Conservation (phyloP, 2,888 invertebrate species). For the Asteroscopus sphinx region DNA sequence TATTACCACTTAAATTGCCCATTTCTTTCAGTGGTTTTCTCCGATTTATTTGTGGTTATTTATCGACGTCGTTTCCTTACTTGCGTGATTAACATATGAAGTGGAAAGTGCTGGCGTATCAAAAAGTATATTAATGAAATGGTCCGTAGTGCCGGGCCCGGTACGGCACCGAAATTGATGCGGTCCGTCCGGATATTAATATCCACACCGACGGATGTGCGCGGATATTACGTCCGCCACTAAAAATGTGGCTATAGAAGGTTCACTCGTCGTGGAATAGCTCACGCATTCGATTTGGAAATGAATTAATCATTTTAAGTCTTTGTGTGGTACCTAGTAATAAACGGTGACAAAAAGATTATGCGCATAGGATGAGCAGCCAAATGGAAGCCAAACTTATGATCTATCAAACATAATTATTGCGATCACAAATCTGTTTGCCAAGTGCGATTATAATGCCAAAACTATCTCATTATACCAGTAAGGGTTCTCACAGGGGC, state of each 20-base stretch:
- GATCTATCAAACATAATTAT: too few species aligned
- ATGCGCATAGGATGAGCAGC: too few species aligned
- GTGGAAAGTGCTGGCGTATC: conserved; percentile 32
- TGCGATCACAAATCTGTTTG: too few species aligned
- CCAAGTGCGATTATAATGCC: too few species aligned
- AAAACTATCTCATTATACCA: too few species aligned
- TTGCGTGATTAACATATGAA: conserved; percentile 36
- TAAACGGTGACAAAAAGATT: too few species aligned
- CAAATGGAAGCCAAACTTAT: too few species aligned
- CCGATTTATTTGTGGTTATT: conserved; percentile 18
- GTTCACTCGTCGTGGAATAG: neutral
- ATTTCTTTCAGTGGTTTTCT: conserved; percentile 4
- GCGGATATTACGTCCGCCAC: conserved; percentile 66
- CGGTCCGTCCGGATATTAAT: conserved; percentile 70
- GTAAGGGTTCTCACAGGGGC: too few species aligned
- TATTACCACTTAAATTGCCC: conserved; percentile 4
- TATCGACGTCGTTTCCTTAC: conserved; percentile 30
- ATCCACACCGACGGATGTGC: conserved; percentile 59
- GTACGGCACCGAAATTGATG: conserved; percentile 55
- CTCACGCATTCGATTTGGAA: too few species aligned
- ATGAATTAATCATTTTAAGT: too few species aligned
- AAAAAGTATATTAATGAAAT: conserved; percentile 55
- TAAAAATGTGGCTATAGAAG: conserved; percentile 35
- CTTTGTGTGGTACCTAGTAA: too few species aligned
- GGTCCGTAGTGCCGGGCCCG: conserved; percentile 25